Conservation (phyloP, 2,113 vertebrate genomes). For the Plecotus auritus region DNA sequence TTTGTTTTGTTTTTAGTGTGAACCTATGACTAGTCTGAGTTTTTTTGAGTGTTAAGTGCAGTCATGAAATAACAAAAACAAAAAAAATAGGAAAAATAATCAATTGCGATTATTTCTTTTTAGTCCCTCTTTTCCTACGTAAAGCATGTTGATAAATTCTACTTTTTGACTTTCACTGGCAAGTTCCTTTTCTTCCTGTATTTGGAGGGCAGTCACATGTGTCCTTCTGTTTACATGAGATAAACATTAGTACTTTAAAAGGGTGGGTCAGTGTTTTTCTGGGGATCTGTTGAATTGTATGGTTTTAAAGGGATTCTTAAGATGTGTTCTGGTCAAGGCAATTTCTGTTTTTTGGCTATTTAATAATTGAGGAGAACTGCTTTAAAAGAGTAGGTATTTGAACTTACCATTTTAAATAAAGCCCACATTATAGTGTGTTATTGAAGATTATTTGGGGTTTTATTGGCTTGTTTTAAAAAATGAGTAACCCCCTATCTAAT, state of each 20-base stretch:
- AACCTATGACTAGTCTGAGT: background rate
- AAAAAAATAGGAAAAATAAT: background rate
- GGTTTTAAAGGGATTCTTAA: conserved; percentile 12
- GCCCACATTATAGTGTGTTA: background rate
- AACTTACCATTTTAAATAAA: conserved; percentile 27
- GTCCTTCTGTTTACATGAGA: conserved; percentile 48
- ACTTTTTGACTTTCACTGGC: background rate
- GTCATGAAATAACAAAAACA: conserved; percentile 23
- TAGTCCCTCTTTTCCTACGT: background rate
- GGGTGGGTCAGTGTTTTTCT: background rate
- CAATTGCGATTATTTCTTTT: background rate
- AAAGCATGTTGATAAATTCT: conserved; percentile 26
- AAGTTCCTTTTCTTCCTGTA: background rate
- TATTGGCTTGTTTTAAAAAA: conserved; percentile 51
- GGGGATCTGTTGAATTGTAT: background rate
- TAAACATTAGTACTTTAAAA: conserved; percentile 48
- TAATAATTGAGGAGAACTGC: background rate
- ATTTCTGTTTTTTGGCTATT: background rate
- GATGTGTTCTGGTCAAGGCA: conserved; percentile 16
- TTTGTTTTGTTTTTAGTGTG: conserved; percentile 27
- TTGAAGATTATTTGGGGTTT: conserved; percentile 47
- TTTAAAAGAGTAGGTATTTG: conserved; percentile 22
- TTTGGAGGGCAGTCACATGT: conserved; percentile 4
- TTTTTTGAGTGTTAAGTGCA: conserved; percentile 14
- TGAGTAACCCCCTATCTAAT: conserved; percentile 25